These are phyloP conservation scores for Ardeotis arabs DNA, from an alignment of 2,113 vertebrate species.

Conservation along the genomic window DNA sequence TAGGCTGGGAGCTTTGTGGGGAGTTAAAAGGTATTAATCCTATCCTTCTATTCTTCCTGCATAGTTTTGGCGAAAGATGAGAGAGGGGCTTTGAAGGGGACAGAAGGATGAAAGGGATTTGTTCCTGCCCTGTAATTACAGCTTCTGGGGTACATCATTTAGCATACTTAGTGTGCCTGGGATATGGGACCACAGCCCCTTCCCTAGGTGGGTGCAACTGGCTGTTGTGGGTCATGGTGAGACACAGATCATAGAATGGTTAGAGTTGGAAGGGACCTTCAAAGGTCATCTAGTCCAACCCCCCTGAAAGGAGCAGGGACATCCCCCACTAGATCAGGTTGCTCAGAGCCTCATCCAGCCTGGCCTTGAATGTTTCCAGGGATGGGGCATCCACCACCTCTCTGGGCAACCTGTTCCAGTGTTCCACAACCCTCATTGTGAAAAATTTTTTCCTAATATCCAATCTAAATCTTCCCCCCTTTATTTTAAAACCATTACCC, in stretches of 20 bases:
- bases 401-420: too few species aligned
- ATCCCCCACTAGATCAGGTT: too few species aligned
- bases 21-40: not conserved
- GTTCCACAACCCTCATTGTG: too few species aligned
- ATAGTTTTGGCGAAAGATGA: rapidly evolving
- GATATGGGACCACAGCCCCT: not conserved
- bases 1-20: not conserved
- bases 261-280: too few species aligned
- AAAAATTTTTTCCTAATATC: too few species aligned
- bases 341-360: too few species aligned
- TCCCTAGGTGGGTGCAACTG: not conserved
- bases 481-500: too few species aligned
- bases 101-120: not conserved
- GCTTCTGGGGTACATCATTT: not conserved
- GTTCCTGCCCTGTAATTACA: not conserved
- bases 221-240: not conserved
- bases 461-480: too few species aligned
- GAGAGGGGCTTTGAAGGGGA: not conserved
- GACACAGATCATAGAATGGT: not conserved
- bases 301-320: too few species aligned
- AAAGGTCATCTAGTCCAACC: too few species aligned
- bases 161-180: not conserved
- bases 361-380: too few species aligned
- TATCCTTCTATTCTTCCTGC: not conserved
- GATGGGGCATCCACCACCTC: too few species aligned